phyloP scores from a whole-genome alignment of 2,797 vertebrate genomes.

The Peromyscus melanophrys region DNA sequence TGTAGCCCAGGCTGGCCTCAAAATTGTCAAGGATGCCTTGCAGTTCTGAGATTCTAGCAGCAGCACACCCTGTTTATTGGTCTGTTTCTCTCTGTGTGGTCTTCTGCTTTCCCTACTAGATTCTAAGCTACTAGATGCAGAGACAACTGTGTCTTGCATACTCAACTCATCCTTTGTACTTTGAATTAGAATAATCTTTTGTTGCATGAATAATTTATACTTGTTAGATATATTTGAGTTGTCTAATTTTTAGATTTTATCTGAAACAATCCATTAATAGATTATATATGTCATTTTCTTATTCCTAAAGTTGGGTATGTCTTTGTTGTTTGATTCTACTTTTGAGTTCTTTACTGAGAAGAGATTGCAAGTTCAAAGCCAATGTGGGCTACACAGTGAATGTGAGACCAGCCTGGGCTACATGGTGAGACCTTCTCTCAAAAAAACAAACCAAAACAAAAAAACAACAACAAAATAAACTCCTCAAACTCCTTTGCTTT shows the following conservation, averaged over 20 bases:
- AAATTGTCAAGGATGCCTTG: neutral
- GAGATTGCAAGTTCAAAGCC: neutral
- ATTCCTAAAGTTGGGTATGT: neutral
- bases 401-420: neutral
- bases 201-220: neutral
- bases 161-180: neutral
- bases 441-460: neutral
- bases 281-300: slow-evolving; percentile 28
- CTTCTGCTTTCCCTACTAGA: neutral
- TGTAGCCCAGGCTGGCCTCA: neutral
- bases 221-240: neutral
- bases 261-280: neutral
- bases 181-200: slow-evolving; percentile 40
- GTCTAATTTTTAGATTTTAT: slow-evolving; percentile 1
- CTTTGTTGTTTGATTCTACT: neutral
- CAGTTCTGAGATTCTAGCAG: neutral
- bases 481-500: neutral
- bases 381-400: neutral
- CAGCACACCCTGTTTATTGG: neutral
- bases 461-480: neutral
- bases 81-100: neutral
- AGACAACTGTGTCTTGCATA: neutral
- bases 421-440: neutral
- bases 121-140: neutral
- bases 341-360: neutral